Evolutionary conservation across 2,113 vertebrate genomes (phyloP).

Genomic region (Catagonus wagneri): DNA sequence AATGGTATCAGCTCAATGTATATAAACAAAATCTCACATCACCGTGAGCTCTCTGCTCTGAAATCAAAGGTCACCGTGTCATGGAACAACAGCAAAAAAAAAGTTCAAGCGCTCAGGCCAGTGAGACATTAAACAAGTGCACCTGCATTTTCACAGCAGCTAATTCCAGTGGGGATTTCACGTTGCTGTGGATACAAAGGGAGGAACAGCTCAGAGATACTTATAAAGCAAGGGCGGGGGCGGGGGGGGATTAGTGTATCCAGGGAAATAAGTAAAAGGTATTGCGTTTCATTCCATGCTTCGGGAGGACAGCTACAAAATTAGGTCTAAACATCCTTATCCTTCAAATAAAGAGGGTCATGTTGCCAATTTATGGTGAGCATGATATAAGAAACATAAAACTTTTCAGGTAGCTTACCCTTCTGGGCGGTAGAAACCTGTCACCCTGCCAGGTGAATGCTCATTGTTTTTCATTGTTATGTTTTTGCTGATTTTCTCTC

Average conservation of each 20-base stretch:
- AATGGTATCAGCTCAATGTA: background rate
- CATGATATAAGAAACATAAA: constrained; percentile 70
- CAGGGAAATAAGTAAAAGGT: constrained; percentile 92
- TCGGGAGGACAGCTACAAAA: constrained; percentile 81
- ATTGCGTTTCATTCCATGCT: constrained; percentile 86
- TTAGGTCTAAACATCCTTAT: constrained; percentile 75
- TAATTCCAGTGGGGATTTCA: constrained; percentile 90
- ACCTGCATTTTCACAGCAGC: constrained; percentile 88
- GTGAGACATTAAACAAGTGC: constrained; percentile 84
- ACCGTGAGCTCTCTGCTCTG: constrained; percentile 14
- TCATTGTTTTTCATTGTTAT: constrained; percentile 41
- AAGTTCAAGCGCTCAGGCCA: constrained; percentile 81
- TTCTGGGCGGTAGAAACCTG: constrained; percentile 30
- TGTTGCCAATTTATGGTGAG: constrained; percentile 70
- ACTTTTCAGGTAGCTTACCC: constrained; percentile 29
- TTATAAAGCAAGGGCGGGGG: constrained; percentile 84
- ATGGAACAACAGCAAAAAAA: background rate
- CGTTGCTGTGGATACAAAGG: constrained; percentile 91
- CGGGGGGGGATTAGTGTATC: constrained; percentile 90
- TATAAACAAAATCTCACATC: background rate
- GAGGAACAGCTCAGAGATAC: constrained; percentile 89
- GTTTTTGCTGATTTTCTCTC: constrained; percentile 26
- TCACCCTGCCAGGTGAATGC: constrained; percentile 24
- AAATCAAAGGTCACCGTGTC: constrained; percentile 75
- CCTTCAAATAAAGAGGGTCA: constrained; percentile 78